Base-by-base conservation (phyloP, 2,797 vertebrate genomes). In the Acipenser ruthenus region DNA sequence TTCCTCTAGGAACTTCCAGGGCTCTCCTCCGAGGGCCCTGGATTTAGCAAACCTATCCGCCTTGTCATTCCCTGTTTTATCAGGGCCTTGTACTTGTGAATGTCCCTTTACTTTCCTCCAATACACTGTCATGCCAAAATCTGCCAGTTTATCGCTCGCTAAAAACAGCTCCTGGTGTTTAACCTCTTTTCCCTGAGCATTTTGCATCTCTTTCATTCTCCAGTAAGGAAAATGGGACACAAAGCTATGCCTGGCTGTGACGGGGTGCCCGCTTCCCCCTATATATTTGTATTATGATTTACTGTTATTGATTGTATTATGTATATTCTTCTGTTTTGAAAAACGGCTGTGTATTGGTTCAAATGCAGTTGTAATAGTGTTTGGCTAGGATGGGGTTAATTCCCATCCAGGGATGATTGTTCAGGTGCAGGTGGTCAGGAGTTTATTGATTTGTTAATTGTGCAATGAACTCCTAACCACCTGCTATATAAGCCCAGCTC, bases 71-170 rank as follows among this genome's bases (percentile, higher is more conserved):
- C 50, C 8, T 6, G 6, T 55, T n/a, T 67, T 67, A 12, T 67
- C 66, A 1, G 11, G 49, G 3, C 70, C 63, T 1, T 37, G 50
- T 8, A 23, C 37, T 37, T 7, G 6, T 9, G 64, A 65, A 48
- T 69, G 55, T 6, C 63, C 68, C 18, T 23, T n/a, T 8, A 65
- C 63, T 47, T 66, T 68, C 6, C 62, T 68, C 66, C 63, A 69
- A 2, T 66, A 61, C 52, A 37, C 37, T 37, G 37, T 37, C 37
- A 72, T 69, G 3, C 60, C 64, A 12, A 15, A 49, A 7, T 68
- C 15, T 9, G 53, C 69, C 1, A 70, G 61, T 47, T 63, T 62
- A 15, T 68, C 60, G 12, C 67, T 62, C 0, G 63, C 64, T 10
- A 68, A 64, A 3, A 68, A 65, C 1, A 66, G 60, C 11, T 63